Evolutionary conservation across 2,113 vertebrate genomes (phyloP), one percentile per base, ranked within the genome.

Genomic region (Vombatus ursinus): DNA sequence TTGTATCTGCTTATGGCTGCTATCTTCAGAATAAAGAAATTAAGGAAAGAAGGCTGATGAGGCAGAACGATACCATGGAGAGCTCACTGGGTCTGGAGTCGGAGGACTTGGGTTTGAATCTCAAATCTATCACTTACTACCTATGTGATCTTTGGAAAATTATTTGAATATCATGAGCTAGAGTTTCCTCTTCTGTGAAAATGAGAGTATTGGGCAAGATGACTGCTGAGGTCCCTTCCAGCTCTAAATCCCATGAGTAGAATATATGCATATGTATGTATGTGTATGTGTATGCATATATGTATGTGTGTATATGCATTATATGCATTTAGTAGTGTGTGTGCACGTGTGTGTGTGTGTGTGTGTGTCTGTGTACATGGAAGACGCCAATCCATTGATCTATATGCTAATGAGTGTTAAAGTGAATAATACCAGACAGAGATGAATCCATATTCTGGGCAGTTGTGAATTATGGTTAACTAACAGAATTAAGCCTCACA

Each of bases 331-430:
- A 49, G 48, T 49, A 49, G 1, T n/a, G 4, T 68, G 11, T 68
- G 3, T n/a, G n/a, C n/a, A n/a, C n/a, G n/a, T n/a, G n/a, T n/a
- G n/a, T n/a, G n/a, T n/a, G n/a, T n/a, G n/a, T n/a, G n/a, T 37
- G 0, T 37, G 3, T 68, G 1, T n/a, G 8, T 19, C n/a, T n/a
- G 14, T n/a, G 7, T 6, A 4, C 1, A 77, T n/a, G 16, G 1
- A 77, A 44, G 37, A 84, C 5, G 7, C 37, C 19, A 84, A 44
- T 61, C 57, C 28, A 37, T 26, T 61, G 57, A 12, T 31, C 28
- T 61, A 61, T 57, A 68, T 44, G 37, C 14, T 22, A 61, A 61
- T 31, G 14, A 77, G 14, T 37, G 11, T 37, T 77, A 77, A 84
- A 14, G 37, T 84, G 68, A 84, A 44, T 84, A n/a, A 84, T 84